Conservation (phyloP, 2,888 invertebrate genomes). For the Synergus umbraculus region DNA sequence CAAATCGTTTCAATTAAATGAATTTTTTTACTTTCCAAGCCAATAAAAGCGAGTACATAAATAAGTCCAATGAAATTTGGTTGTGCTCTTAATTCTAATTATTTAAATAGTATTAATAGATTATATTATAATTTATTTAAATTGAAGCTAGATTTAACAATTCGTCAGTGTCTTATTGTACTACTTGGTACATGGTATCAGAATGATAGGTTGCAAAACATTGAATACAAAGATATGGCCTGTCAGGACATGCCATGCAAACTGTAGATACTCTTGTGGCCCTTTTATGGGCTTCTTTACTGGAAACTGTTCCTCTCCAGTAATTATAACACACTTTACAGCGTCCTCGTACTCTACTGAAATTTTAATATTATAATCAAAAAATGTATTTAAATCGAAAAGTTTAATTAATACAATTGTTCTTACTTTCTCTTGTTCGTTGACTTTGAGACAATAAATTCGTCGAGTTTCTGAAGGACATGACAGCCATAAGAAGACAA, state of each 20-base stretch:
- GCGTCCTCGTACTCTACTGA: conserved; percentile 20
- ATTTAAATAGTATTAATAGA: background rate
- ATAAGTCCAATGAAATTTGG: no score
- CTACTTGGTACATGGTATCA: background rate
- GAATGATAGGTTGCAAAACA: conserved; percentile 17
- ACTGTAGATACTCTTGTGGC: conserved; percentile 17
- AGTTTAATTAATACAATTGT: background rate
- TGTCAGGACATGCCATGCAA: conserved; percentile 24
- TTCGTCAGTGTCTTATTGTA: background rate
- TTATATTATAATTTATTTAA: background rate
- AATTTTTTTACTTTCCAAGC: background rate
- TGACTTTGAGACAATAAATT: background rate
- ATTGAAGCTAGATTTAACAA: background rate
- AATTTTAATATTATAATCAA: background rate
- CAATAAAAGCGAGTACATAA: background rate
- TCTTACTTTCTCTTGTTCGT: background rate
- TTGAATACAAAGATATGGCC: conserved; percentile 4
- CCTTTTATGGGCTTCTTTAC: conserved; percentile 7
- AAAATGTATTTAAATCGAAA: background rate
- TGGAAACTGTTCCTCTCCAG: background rate
- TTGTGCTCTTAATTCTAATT: no score
- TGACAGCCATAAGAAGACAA: background rate
- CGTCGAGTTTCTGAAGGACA: background rate
- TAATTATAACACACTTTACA: conserved; percentile 21
- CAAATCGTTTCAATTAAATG: background rate